Conservation (phyloP, 1,140 invertebrate genomes). For the Panagrolaimus sp. region DNA sequence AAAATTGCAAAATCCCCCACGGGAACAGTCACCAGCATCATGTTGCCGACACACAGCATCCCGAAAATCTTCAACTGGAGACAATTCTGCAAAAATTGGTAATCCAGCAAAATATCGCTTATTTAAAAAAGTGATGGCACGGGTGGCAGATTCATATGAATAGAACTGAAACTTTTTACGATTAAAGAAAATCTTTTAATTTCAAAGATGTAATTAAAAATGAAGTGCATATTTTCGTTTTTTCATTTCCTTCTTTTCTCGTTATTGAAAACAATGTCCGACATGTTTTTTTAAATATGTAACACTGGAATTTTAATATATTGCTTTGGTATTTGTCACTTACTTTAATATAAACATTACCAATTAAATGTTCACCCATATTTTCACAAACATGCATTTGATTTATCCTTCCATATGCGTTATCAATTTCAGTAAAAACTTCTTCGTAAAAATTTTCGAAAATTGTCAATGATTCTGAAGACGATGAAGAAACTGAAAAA, state of each 20-base stretch:
- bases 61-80: neutral
- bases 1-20: constrained; percentile 9
- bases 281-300: neutral
- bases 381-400: constrained; percentile 17
- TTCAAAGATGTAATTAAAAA: too few species aligned
- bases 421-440: constrained; percentile 14
- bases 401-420: neutral
- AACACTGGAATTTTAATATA: neutral
- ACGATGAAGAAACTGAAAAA: neutral
- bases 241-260: too few species aligned
- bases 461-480: neutral
- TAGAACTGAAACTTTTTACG: neutral
- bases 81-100: constrained; percentile 2
- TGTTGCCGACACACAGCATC: constrained; percentile 6
- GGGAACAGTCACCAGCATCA: neutral
- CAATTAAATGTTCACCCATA: constrained; percentile 9
- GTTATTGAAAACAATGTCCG: too few species aligned
- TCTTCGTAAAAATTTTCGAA: constrained; percentile 11
- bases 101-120: constrained; percentile 8
- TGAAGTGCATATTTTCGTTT: too few species aligned
- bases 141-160: neutral
- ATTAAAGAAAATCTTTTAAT: too few species aligned
- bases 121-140: neutral
- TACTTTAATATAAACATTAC: constrained; percentile 7
- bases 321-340: neutral